Base-by-base conservation (phyloP, 2,113 vertebrate species). In the Odontesthes bonariensis region DNA sequence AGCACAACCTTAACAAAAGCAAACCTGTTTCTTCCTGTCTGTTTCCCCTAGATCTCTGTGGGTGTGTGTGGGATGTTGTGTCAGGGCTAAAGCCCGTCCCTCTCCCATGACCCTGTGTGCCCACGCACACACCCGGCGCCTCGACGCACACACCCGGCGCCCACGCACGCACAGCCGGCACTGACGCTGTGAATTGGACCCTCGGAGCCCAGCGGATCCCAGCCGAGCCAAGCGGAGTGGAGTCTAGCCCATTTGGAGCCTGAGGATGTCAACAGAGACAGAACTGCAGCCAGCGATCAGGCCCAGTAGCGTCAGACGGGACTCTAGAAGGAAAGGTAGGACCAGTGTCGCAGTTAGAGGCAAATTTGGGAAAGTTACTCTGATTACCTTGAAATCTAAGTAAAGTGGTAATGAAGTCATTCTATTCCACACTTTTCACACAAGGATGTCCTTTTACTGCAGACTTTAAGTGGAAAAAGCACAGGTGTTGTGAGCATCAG, bases 241-340 rank as follows among this genome's bases (percentile, higher is more conserved):
- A 84, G 84, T 85, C 84, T 60, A 90, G 88, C 81, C 85, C 79
- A 83, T 81, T 83, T 73, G 88, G 89, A 92, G 73, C 73, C 87
- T 70, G 87, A 99, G 96, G 95, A 98, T 99, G 98, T 99, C 98
- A 97, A 97, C 97, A 95, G 98, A 99, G 97, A 96, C 97, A 93
- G 98, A 99, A 95, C 96, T 98, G 92, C 98, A 98, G 96, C 96
- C 96, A 96, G 96, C 97, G 96, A 96, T 97, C 94, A 97, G 97
- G 97, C 96, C 97, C 96, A 96, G 97, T 96, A 97, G 96, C 94
- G 89, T 98, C 93, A 98, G 96, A 95, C 98, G 97, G 95, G 98
- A 99, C 93, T 97, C 97, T 93, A 98, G 92, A 94, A 98, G 96
- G 95, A 98, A 98, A 98, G 97, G 98, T 99, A 95, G 59, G 71